phyloP scores from a whole-genome alignment of 92 coral and sea anemone genomes.

The Plumapathes pennacea region DNA sequence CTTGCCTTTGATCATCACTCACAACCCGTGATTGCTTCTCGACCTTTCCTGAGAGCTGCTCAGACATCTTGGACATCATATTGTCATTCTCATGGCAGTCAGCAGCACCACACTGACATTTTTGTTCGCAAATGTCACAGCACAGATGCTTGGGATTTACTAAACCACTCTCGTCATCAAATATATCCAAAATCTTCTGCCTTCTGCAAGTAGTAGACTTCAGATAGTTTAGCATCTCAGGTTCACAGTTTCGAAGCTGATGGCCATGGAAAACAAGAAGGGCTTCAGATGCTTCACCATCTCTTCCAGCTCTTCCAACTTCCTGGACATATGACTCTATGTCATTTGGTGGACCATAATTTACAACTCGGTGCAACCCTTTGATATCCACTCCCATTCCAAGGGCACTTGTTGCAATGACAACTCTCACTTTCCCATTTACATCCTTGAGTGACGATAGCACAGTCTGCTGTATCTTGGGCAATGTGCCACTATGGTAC shows the following conservation, averaged over 20 bases:
- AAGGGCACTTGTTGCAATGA: conserved; percentile 40
- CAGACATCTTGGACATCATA: conserved; percentile 1
- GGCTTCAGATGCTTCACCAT: conserved; percentile 35
- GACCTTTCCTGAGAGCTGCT: neutral
- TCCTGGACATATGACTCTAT: conserved; percentile 39
- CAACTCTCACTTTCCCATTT: conserved; percentile 29
- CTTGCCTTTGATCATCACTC: conserved; percentile 6
- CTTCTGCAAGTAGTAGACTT: conserved; percentile 23
- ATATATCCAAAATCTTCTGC: conserved; percentile 6
- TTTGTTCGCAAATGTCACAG: conserved; percentile 36
- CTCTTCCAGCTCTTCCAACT: conserved; percentile 46
- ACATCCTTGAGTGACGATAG: conserved; percentile 14
- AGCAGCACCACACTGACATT: conserved; percentile 24
- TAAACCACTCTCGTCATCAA: conserved; percentile 13
- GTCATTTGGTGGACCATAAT: conserved; percentile 44
- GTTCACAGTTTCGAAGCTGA: conserved; percentile 28
- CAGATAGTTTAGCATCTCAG: conserved; percentile 34
- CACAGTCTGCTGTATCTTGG: conserved; percentile 16
- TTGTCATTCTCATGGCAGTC: conserved; percentile 14
- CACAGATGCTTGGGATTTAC: conserved; percentile 18
- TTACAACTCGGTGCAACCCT: conserved; percentile 22
- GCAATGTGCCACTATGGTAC: conserved; percentile 49
- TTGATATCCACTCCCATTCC: conserved; percentile 50
- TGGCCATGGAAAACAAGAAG: conserved; percentile 32
- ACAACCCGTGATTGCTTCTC: conserved; percentile 9